Evolutionary conservation across 2,888 invertebrate species (phyloP).

Genomic region (Dynastes grantii): DNA sequence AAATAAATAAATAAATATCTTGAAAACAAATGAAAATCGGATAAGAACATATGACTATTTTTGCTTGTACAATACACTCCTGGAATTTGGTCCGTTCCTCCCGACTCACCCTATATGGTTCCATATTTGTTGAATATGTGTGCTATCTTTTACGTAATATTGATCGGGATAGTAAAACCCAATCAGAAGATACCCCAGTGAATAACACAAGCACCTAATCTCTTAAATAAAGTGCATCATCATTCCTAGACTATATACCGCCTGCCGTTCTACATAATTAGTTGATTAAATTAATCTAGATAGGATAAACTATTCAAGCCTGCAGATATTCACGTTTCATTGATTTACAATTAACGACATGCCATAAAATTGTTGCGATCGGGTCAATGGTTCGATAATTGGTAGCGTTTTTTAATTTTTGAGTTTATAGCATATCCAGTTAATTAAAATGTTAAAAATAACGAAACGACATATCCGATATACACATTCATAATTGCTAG

Average conservation of each 20-base stretch:
- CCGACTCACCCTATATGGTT: too few relatives aligned
- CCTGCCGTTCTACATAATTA: slow-evolving; percentile 2
- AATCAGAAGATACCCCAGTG: too few relatives aligned
- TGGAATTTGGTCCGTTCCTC: too few relatives aligned
- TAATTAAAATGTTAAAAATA: slow-evolving; percentile 29
- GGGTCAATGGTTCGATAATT: slow-evolving; percentile 16
- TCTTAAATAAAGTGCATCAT: neutral
- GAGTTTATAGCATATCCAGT: slow-evolving; percentile 15
- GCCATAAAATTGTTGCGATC: slow-evolving; percentile 26
- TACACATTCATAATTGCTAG: slow-evolving; percentile 9
- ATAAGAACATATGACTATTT: too few relatives aligned
- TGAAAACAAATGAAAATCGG: too few relatives aligned
- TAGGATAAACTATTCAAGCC: slow-evolving; percentile 4
- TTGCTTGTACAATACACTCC: too few relatives aligned
- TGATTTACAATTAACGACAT: slow-evolving; percentile 30
- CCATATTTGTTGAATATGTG: too few relatives aligned
- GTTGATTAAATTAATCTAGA: slow-evolving; percentile 27
- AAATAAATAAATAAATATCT: too few relatives aligned
- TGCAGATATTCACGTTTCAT: slow-evolving; percentile 27
- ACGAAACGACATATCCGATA: slow-evolving; percentile 15
- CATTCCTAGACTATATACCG: neutral
- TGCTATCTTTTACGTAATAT: too few relatives aligned
- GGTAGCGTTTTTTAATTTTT: slow-evolving; percentile 13
- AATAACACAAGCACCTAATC: neutral
- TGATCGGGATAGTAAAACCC: too few relatives aligned